phyloP scores from a whole-genome alignment of 2,888 invertebrate genomes.

The Alcis repandata region DNA sequence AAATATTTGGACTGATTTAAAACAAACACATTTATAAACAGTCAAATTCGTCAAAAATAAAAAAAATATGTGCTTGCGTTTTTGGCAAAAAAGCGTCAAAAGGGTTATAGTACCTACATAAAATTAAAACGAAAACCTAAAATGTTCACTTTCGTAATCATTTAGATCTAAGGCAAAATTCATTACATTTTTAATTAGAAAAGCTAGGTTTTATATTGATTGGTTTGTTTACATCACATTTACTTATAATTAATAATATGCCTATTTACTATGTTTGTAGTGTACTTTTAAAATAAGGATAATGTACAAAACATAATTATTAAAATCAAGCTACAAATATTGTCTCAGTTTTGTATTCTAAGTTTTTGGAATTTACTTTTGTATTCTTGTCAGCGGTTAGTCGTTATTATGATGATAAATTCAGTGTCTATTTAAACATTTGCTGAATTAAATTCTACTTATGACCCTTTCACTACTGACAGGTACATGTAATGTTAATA shows the following conservation, averaged over 20 bases:
- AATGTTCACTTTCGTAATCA: no score
- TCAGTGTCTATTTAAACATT: no score
- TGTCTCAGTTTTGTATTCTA: conserved; percentile 22
- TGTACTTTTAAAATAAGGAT: conserved; percentile 24
- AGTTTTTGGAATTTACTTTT: no score
- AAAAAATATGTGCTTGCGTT: neutral
- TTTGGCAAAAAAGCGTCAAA: neutral
- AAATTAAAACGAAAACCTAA: no score
- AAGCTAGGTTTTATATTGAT: conserved; percentile 32
- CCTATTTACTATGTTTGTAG: conserved; percentile 21
- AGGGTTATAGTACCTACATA: neutral
- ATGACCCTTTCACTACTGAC: neutral
- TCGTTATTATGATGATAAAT: no score
- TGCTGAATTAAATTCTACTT: no score
- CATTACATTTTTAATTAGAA: conserved; percentile 26
- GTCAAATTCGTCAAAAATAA: no score
- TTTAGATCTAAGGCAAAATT: conserved; percentile 5
- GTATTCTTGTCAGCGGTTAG: no score
- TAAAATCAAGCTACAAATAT: conserved; percentile 23
- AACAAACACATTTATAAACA: neutral
- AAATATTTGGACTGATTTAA: neutral
- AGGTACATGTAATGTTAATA: neutral
- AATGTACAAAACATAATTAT: conserved; percentile 30
- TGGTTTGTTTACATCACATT: conserved; percentile 26
- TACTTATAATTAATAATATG: conserved; percentile 5